Percentiles rank a stretch among this genome's conserved stretches.
These are phyloP conservation scores for Hoplostethus atlanticus DNA, from an alignment of 2,797 vertebrate genomes.

Conservation along the genomic window DNA sequence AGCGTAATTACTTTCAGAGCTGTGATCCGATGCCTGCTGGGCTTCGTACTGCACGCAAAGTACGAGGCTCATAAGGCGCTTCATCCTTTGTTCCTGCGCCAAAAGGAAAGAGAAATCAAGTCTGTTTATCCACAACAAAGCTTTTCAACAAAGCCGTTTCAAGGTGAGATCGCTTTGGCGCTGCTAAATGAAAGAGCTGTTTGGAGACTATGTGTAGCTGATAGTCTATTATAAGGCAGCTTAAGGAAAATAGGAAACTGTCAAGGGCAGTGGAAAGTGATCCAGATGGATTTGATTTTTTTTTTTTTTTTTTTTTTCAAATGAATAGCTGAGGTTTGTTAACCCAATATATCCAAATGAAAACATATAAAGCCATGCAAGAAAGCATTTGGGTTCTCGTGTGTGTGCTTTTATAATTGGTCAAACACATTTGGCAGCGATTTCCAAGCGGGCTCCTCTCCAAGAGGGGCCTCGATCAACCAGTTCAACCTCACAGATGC, in stretches of 20 bases:
- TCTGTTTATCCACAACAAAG: slow-evolving; percentile 44
- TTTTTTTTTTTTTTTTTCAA: slow-evolving; percentile 24
- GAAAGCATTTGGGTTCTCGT: background rate
- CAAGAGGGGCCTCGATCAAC: too few relatives aligned
- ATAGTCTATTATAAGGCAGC: slow-evolving; percentile 28
- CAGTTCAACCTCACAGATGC: too few relatives aligned
- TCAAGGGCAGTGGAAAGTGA: slow-evolving; percentile 26
- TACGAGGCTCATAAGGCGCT: slow-evolving; percentile 22
- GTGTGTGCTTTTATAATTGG: too few relatives aligned
- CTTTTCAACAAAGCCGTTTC: slow-evolving; percentile 36
- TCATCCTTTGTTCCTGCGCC: slow-evolving; percentile 37
- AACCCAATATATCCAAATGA: slow-evolving; percentile 9
- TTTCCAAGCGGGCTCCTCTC: too few relatives aligned
- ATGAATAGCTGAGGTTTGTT: slow-evolving; percentile 5
- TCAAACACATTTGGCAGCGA: too few relatives aligned
- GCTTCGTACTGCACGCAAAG: slow-evolving; percentile 22
- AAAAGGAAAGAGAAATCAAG: slow-evolving; percentile 21
- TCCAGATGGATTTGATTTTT: slow-evolving; percentile 18
- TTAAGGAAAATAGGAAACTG: slow-evolving; percentile 37
- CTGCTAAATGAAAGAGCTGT: slow-evolving; percentile 21
- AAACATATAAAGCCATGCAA: background rate
- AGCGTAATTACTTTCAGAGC: slow-evolving; percentile 59
- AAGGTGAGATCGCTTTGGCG: slow-evolving; percentile 40
- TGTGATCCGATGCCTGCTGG: slow-evolving; percentile 36
- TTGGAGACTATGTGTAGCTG: slow-evolving; percentile 14